These are phyloP conservation scores for Hyalella azteca DNA, from an alignment of 2,888 invertebrate species.

Conservation along the genomic window DNA sequence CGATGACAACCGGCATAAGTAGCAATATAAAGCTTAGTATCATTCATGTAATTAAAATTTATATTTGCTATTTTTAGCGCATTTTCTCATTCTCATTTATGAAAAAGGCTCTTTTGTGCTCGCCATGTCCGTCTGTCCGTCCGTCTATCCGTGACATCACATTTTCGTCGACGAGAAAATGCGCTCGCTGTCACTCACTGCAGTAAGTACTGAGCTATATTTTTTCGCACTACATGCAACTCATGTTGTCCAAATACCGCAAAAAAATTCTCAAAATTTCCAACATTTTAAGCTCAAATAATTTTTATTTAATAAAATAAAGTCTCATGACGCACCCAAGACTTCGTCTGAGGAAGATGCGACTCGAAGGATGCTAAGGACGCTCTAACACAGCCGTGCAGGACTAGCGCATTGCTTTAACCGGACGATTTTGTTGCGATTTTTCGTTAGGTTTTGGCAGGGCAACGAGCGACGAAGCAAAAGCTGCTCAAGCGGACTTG, in stretches of 20 bases:
- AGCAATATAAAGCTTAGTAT: too few relatives aligned
- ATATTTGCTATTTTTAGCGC: too few relatives aligned
- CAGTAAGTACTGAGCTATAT: too few relatives aligned
- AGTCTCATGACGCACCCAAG: neutral
- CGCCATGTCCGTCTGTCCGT: too few relatives aligned
- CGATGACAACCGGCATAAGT: too few relatives aligned
- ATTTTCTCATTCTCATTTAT: too few relatives aligned
- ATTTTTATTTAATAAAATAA: neutral
- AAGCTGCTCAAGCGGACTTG: neutral
- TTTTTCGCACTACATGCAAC: too few relatives aligned
- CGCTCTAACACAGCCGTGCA: neutral
- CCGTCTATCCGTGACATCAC: too few relatives aligned
- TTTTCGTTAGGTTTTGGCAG: neutral
- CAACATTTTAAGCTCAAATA: neutral
- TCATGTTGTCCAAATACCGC: neutral
- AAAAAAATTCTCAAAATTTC: neutral
- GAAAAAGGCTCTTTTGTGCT: too few relatives aligned
- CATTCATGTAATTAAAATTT: too few relatives aligned
- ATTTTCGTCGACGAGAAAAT: too few relatives aligned
- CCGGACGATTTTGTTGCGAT: neutral
- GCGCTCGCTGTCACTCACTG: too few relatives aligned
- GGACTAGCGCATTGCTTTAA: constrained; percentile 3
- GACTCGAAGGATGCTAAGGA: neutral
- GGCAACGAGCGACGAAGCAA: neutral
- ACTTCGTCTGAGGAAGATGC: neutral